Evolutionary conservation across 37 sponge, comb jelly and placozoan species (phyloP).

Genomic region (Beroe ovata): DNA sequence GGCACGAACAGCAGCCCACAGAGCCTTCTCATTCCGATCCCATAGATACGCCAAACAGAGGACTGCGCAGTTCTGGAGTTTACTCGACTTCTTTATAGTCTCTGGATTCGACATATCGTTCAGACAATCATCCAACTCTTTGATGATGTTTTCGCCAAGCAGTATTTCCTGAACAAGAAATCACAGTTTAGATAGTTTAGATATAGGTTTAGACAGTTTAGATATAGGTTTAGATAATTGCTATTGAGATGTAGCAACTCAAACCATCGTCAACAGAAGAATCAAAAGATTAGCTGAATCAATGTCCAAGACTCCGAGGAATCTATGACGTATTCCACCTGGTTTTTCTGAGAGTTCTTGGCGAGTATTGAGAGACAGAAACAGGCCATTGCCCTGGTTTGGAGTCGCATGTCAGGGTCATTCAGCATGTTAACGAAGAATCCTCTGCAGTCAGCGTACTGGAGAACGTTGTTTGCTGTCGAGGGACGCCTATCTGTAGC

Average conservation of each 20-base stretch:
- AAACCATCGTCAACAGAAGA: too few relatives aligned
- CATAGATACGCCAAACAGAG: slow-evolving; percentile 91
- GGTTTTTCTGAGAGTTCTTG: slow-evolving; percentile 47
- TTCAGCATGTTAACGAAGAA: slow-evolving; percentile 65
- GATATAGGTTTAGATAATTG: too few relatives aligned
- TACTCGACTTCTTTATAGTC: not conserved
- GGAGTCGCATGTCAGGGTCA: slow-evolving; percentile 29
- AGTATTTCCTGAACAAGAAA: slow-evolving; percentile 33
- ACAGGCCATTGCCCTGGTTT: slow-evolving; percentile 53
- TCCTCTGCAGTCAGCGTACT: not conserved
- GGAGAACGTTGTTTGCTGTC: slow-evolving; percentile 3
- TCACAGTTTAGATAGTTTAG: too few relatives aligned
- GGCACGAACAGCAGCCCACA: slow-evolving; percentile 83
- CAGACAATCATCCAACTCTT: slow-evolving; percentile 46
- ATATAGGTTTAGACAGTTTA: too few relatives aligned
- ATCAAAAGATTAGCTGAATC: too few relatives aligned
- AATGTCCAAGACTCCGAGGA: too few relatives aligned
- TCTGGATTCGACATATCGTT: slow-evolving; percentile 38
- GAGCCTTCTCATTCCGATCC: slow-evolving; percentile 81
- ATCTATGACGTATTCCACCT: not conserved
- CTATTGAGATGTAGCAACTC: too few relatives aligned
- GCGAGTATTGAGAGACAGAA: slow-evolving; percentile 63
- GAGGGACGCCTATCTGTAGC: slow-evolving; percentile 47
- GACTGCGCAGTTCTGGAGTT: slow-evolving; percentile 73
- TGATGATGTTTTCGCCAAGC: slow-evolving; percentile 40